Base-by-base conservation (phyloP, 1,140 invertebrate genomes). In the Tachypleus tridentatus region DNA sequence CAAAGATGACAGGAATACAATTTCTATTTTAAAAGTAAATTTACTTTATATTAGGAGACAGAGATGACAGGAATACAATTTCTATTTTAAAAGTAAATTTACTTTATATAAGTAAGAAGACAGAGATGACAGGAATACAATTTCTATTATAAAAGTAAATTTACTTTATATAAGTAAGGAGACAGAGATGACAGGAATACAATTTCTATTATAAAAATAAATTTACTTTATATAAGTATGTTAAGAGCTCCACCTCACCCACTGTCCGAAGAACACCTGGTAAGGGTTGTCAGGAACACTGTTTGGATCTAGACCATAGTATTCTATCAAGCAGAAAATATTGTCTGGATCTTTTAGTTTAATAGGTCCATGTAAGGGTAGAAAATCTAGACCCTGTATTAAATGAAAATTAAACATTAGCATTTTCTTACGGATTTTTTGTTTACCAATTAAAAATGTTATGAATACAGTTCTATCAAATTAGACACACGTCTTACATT, bases 261-360 rank as follows among this genome's bases (percentile, higher is more conserved):
- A 86, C 82, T 84, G 81, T 49, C 92, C 91, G 80, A 96, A 93
- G 74, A 91, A 88, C 49, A 91, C 74, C 67, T 86, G 79, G 74
- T 84, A 78, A 51, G 92, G 91, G 61, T 85, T 62, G 56, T 84
- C 79, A 7, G 89, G 87, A 56, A 86, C 83, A 73, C 80, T 80
- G 70, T 85, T 86, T 9, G 86, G 82, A 76, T 90, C 82, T 47
- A 84, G 73, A 53, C 91, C 91, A 83, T 91, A 96, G 78, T 89
- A 92, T 75, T 96, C 92, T 67, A 95, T 82, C 67, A 92, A 87
- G 70, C 84, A 83, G 66, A 93, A 83, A 65, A 78, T 84, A 10
- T 86, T 79, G 72, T 90, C 85, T n/a, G 93, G 91, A 77, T 88
- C 82, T 70, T 86, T 89, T 29, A 97, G 78, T 70, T 87, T 85